A percentile compares a stretch with the other conserved stretches of the same genome.
These are phyloP conservation scores for Pseudoatta argentina DNA, from an alignment of 1,140 invertebrate genomes.

Conservation along the genomic window DNA sequence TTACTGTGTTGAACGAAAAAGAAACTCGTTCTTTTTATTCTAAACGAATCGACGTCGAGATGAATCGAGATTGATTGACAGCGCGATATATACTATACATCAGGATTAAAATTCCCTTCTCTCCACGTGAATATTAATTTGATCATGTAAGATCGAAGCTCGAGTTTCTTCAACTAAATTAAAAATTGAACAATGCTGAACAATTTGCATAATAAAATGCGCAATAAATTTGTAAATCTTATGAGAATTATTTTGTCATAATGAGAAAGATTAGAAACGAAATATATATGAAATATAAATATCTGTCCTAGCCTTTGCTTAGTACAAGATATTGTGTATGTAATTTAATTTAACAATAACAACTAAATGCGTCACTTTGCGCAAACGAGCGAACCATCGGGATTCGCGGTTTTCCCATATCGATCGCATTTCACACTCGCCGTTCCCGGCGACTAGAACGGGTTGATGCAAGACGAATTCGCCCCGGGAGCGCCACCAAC, in stretches of 20 bases:
- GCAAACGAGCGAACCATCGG: constrained; percentile 36
- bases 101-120: background rate
- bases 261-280: background rate
- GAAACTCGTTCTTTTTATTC: background rate
- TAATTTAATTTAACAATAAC: constrained; percentile 23
- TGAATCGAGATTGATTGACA: background rate
- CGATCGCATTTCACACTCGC: constrained; percentile 27
- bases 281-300: too few relatives aligned
- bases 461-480: constrained; percentile 52
- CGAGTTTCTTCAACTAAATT: background rate
- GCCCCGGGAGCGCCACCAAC: constrained; percentile 51
- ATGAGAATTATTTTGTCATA: background rate
- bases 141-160: background rate
- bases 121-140: background rate
- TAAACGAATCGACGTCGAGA: background rate
- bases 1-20: background rate
- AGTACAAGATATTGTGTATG: background rate
- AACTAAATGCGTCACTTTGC: constrained; percentile 39
- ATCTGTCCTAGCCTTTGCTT: background rate
- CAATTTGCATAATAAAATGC: background rate
- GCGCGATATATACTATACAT: background rate
- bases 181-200: background rate
- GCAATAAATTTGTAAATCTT: background rate
- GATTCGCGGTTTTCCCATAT: constrained; percentile 41
- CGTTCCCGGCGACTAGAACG: constrained; percentile 17